A percentile compares a stretch with the other conserved stretches of the same genome.
Evolutionary conservation across 2,113 vertebrate genomes (phyloP).

Genomic region (Melospiza georgiana): DNA sequence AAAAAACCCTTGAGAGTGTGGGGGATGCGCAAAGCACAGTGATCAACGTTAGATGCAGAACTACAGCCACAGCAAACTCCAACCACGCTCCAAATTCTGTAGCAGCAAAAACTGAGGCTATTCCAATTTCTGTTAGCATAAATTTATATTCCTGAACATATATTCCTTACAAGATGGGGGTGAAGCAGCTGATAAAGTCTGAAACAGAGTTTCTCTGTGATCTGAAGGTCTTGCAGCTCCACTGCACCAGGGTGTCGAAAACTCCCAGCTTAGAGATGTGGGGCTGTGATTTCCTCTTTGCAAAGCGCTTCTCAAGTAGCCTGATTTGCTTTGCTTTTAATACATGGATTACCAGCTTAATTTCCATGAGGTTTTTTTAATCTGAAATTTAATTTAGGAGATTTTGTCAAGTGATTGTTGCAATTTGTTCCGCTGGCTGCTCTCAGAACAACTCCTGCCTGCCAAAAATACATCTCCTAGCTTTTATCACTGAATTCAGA

Average conservation of each 20-base stretch:
- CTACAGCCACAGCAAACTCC: background rate
- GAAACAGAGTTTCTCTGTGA: background rate
- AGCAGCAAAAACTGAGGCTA: background rate
- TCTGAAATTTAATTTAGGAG: conserved; percentile 7
- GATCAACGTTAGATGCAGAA: rapidly evolving
- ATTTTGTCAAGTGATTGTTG: background rate
- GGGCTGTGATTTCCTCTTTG: background rate
- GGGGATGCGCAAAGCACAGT: background rate
- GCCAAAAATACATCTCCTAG: background rate
- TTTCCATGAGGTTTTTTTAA: background rate
- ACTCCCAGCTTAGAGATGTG: background rate
- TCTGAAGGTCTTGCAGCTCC: background rate
- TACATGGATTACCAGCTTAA: background rate
- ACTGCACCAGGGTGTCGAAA: background rate
- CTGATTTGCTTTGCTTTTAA: background rate
- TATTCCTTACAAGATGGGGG: background rate
- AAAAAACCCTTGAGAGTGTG: background rate
- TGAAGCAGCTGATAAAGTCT: background rate
- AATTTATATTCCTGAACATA: background rate
- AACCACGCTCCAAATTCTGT: background rate
- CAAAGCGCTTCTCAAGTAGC: background rate
- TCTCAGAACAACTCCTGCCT: background rate
- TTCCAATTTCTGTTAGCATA: background rate
- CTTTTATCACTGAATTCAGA: background rate
- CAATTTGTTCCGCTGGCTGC: background rate